phyloP scores from a whole-genome alignment of 2,888 invertebrate genomes.

The Brachylomia viminalis region DNA sequence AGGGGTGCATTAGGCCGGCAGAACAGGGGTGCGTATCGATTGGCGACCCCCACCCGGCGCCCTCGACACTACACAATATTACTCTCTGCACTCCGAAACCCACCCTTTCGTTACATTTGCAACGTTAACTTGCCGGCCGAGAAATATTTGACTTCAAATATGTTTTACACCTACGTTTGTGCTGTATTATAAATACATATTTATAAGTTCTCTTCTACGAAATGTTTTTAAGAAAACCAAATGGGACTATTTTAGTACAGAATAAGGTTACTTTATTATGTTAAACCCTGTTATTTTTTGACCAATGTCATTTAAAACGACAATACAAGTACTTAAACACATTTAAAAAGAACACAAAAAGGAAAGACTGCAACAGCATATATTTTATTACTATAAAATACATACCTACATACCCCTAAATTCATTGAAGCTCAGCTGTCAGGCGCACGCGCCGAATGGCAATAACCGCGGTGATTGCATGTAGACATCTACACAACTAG shows the following conservation, averaged over 20 bases:
- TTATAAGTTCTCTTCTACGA: neutral
- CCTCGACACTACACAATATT: conserved; percentile 81
- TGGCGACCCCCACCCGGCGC: conserved; percentile 76
- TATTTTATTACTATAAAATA: neutral
- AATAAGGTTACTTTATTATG: neutral
- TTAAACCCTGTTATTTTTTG: neutral
- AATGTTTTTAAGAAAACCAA: neutral
- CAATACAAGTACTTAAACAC: neutral
- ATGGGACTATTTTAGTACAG: neutral
- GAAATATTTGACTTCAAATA: conserved; percentile 69
- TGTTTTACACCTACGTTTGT: conserved; percentile 27
- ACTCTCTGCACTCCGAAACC: conserved; percentile 77
- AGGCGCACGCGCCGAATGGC: conserved; percentile 51
- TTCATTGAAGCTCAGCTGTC: conserved; percentile 47
- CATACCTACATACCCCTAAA: conserved; percentile 29
- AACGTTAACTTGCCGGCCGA: conserved; percentile 76
- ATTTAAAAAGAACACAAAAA: neutral
- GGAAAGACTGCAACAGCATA: neutral
- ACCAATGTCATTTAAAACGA: neutral
- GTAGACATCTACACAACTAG: conserved; percentile 30
- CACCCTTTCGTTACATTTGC: conserved; percentile 85
- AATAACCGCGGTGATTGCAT: conserved; percentile 56
- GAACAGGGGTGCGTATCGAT: conserved; percentile 88
- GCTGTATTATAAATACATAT: neutral
- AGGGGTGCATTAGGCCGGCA: conserved; percentile 85